Base-by-base conservation (phyloP, 1,140 invertebrate genomes). In the Chrysoperla carnea region DNA sequence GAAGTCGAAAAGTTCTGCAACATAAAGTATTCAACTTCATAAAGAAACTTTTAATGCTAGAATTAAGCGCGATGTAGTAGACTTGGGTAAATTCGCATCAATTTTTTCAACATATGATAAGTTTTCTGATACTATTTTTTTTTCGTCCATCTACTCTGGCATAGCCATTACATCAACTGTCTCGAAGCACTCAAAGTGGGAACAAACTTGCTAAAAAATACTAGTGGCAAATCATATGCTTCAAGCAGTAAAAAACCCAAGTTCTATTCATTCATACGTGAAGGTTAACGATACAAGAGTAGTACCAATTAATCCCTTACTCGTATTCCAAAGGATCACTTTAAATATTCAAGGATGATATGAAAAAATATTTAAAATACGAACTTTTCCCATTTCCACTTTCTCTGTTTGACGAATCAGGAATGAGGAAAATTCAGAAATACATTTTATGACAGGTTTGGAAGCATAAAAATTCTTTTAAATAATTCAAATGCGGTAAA, bases 351-450 rank as follows among this genome's bases (percentile, higher is more conserved):
- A 39, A 55, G n/a, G 46, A 51, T 29, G 41, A 58, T 17, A 36
- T 59, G n/a, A 48, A 43, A 37, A 51, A 31, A 57, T 46, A n/a
- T 47, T 42, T 60, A 4, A 29, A 48, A 39, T 53, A 50, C 45
- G 55, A 59, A 49, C 40, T 58, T 8, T 40, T 50, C 36, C 54
- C 55, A 5, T 57, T 43, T 46, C 50, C 57, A 9, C 8, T 53
- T 36, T 51, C 57, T 8, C 39, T 59, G 8, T 60, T 58, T 46
- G 41, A 51, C 39, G 50, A 54, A 7, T 15, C 35, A 36, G 54
- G 51, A 29, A 57, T 60, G 54, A 23, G 50, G 8, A 51, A 57
- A 52, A 47, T 38, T n/a, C 36, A 43, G 12, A 58, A 59, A 47
- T 53, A 29, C 44, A 11, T 33, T 59, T 12, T 54, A 51, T 41